Percentiles rank a stretch among this genome's conserved stretches.
These are phyloP conservation scores for Pseudococcus jackbeardsleyi DNA, from an alignment of 2,888 invertebrate species.

Conservation along the genomic window DNA sequence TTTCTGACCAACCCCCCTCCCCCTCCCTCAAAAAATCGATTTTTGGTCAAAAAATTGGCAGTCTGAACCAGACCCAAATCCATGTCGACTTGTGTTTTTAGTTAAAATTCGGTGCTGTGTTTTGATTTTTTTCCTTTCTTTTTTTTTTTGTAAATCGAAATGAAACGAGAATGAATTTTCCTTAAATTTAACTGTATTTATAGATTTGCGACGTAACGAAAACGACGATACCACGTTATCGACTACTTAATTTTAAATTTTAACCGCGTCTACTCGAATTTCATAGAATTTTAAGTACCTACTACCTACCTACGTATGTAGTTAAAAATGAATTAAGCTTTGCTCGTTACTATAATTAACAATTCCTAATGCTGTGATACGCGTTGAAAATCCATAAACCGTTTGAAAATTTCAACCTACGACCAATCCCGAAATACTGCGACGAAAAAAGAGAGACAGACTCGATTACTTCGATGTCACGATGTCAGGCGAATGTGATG, in stretches of 20 bases:
- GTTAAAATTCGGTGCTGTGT: slow-evolving; percentile 56
- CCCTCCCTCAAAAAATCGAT: too few relatives aligned
- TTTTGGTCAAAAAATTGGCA: too few relatives aligned
- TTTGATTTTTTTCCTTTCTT: slow-evolving; percentile 27
- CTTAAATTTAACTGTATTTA: not conserved
- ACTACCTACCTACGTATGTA: not conserved
- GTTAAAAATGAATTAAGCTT: slow-evolving; percentile 37
- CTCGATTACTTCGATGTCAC: not conserved
- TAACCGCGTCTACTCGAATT: slow-evolving; percentile 1
- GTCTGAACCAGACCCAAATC: too few relatives aligned
- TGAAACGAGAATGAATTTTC: slow-evolving; percentile 24
- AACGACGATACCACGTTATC: not conserved
- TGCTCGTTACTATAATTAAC: slow-evolving; percentile 42
- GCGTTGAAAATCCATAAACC: not conserved
- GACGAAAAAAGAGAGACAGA: not conserved
- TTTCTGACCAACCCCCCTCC: too few relatives aligned
- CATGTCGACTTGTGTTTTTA: not conserved
- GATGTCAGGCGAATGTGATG: not conserved
- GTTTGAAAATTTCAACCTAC: slow-evolving; percentile 34
- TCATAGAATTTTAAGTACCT: slow-evolving; percentile 22
- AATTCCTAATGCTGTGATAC: slow-evolving; percentile 45
- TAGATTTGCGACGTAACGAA: not conserved
- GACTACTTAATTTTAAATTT: not conserved
- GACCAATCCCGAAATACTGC: not conserved
- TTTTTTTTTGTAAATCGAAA: slow-evolving; percentile 19